phyloP scores from a whole-genome alignment of 2,113 vertebrate genomes.

The Hipposideros armiger region DNA sequence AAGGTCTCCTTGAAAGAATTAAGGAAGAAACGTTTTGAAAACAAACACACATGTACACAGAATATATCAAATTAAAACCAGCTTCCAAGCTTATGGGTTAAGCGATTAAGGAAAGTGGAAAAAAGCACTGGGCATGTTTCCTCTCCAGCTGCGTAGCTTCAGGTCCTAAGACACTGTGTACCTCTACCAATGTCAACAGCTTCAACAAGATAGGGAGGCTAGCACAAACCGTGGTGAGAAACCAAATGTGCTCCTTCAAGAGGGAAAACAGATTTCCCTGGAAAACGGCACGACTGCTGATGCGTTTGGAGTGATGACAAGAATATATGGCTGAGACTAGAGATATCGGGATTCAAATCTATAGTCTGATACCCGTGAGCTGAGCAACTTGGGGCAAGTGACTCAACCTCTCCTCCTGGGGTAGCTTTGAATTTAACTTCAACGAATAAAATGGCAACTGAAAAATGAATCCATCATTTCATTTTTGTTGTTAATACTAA shows the following conservation, averaged over 20 bases:
- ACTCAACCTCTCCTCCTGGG: background rate
- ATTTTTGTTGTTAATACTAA: background rate
- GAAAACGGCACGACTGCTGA: background rate
- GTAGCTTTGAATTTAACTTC: constrained; percentile 8
- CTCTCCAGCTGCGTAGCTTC: constrained; percentile 44
- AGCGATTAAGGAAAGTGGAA: background rate
- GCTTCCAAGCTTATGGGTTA: constrained; percentile 51
- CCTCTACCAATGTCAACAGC: constrained; percentile 26
- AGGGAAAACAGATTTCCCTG: background rate
- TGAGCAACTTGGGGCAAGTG: background rate
- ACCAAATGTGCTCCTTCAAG: background rate
- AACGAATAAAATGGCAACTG: background rate
- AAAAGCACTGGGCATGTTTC: background rate
- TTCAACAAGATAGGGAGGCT: background rate
- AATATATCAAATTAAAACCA: constrained; percentile 74
- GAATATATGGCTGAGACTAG: background rate
- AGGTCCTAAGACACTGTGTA: background rate
- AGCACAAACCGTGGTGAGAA: background rate
- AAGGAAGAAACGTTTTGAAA: constrained; percentile 4
- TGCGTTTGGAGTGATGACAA: background rate
- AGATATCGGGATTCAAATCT: background rate
- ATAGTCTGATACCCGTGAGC: background rate
- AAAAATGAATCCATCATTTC: background rate
- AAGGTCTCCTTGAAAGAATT: constrained; percentile 70
- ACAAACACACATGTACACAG: constrained; percentile 54